These are phyloP conservation scores for Macaca fascicularis DNA, from an alignment of 2,113 vertebrate species.

Conservation along the genomic window DNA sequence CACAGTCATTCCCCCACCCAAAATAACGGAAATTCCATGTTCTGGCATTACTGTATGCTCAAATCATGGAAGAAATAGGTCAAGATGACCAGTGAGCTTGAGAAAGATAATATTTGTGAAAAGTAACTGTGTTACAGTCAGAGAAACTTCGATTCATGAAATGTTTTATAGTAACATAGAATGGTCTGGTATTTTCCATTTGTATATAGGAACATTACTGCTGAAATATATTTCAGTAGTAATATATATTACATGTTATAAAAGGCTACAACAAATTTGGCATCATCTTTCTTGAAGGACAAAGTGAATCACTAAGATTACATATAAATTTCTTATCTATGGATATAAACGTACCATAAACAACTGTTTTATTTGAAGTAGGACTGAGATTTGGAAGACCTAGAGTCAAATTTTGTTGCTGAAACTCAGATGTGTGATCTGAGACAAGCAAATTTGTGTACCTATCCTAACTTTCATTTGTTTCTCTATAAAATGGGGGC, in stretches of 20 bases:
- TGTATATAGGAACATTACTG: background rate
- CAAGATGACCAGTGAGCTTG: background rate
- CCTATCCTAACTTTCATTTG: too few relatives aligned
- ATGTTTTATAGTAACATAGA: background rate
- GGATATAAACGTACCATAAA: background rate
- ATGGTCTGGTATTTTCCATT: background rate
- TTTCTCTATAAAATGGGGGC: background rate
- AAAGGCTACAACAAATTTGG: background rate
- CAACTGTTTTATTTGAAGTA: background rate
- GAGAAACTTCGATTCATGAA: background rate
- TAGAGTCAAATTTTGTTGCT: background rate
- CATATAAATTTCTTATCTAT: background rate
- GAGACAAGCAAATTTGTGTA: background rate
- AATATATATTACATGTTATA: background rate
- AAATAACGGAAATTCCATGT: background rate
- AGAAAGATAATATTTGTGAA: background rate
- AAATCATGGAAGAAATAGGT: background rate
- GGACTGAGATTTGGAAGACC: background rate
- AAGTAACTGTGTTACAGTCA: background rate
- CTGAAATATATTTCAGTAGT: background rate
- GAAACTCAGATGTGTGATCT: background rate
- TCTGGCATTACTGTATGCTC: fast-evolving
- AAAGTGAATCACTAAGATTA: background rate
- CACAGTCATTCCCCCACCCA: too few relatives aligned
- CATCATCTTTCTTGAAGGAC: background rate